phyloP scores from a whole-genome alignment of 1,140 invertebrate species.

The Sinonovacula constricta region DNA sequence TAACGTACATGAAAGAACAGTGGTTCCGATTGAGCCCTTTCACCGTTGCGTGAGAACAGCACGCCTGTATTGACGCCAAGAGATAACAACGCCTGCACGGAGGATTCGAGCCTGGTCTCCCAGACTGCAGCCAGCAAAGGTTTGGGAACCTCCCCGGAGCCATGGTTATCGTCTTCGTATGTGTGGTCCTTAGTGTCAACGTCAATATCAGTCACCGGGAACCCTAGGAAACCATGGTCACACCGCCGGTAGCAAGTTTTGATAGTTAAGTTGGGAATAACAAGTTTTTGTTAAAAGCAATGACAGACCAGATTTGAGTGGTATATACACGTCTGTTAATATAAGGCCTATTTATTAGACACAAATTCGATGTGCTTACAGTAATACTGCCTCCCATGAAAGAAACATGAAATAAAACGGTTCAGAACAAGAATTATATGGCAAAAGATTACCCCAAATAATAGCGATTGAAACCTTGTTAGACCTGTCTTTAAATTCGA shows the following conservation, averaged over 20 bases:
- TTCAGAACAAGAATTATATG: too few relatives aligned
- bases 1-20: constrained; percentile 59
- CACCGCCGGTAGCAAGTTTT: background rate
- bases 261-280: background rate
- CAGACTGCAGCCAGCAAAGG: constrained; percentile 52
- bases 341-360: too few relatives aligned
- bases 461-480: too few relatives aligned
- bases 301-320: background rate
- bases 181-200: constrained; percentile 41
- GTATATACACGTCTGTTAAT: background rate
- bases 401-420: too few relatives aligned
- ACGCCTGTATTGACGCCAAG: constrained; percentile 25
- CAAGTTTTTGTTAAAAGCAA: background rate
- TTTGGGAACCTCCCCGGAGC: constrained; percentile 31
- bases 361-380: too few relatives aligned
- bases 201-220: background rate
- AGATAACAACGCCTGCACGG: constrained; percentile 39
- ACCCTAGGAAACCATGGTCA: background rate
- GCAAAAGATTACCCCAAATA: too few relatives aligned
- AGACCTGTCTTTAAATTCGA: too few relatives aligned
- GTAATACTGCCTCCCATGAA: too few relatives aligned
- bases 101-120: constrained; percentile 22
- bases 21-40: constrained; percentile 27
- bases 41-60: constrained; percentile 35
- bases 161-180: background rate